Percentiles rank a stretch among this genome's conserved stretches.
Evolutionary conservation across 2,888 invertebrate genomes (phyloP).

Genomic region (Aleiodes testaceus): DNA sequence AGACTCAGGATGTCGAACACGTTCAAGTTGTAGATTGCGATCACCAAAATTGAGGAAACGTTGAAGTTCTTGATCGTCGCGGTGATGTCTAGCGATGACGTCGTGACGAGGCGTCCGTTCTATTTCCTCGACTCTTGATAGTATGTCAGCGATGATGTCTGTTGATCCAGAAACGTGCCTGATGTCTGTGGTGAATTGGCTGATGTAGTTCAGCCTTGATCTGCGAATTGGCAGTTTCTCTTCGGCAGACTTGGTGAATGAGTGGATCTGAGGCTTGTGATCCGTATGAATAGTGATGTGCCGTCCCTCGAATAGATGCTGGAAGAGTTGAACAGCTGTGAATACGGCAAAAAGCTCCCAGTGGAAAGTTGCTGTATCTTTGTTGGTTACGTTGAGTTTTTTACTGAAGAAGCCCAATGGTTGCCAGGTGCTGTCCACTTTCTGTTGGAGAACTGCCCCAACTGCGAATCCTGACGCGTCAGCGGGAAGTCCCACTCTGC

Average conservation of each 20-base stretch:
- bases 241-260: slow-evolving; percentile 6
- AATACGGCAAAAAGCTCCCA: slow-evolving; percentile 40
- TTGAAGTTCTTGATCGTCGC: neutral
- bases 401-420: neutral
- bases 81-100: neutral
- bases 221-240: neutral
- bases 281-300: slow-evolving; percentile 29
- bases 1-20: too few relatives aligned
- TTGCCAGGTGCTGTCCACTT: neutral
- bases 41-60: neutral
- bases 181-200: slow-evolving; percentile 1
- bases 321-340: slow-evolving; percentile 29
- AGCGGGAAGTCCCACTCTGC: slow-evolving; percentile 29
- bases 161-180: slow-evolving; percentile 5
- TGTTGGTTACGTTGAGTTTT: neutral
- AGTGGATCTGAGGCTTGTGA: slow-evolving; percentile 36
- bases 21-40: neutral
- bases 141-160: slow-evolving; percentile 18
- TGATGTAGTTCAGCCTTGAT: neutral
- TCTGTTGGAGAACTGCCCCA: neutral
- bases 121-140: neutral
- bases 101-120: neutral
- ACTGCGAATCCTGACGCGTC: slow-evolving; percentile 31
- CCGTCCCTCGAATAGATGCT: slow-evolving; percentile 29
- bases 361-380: slow-evolving; percentile 48